Base-by-base conservation (phyloP, 2,888 invertebrate genomes). In the Anaspis maculata region DNA sequence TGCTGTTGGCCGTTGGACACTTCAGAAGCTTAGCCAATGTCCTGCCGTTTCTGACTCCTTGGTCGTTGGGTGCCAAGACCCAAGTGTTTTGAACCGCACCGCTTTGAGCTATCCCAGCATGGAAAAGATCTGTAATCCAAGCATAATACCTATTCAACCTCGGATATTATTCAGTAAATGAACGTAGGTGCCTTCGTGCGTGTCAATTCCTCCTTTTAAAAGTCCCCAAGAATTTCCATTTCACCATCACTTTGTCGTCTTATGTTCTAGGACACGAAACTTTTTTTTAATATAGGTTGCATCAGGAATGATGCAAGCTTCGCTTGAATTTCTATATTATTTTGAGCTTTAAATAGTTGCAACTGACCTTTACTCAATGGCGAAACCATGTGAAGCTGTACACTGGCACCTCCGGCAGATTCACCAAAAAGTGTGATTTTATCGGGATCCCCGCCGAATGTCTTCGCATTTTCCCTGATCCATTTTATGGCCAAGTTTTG, bases 81-180 rank as follows among this genome's bases (percentile, higher is more conserved):
- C 64, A 64, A 3, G 52, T 41, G 31, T 54, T 54, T 21, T 79
- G 64, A 1, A 79, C 75, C 1, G 79, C 80, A 1, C 85, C 85
- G 29, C 84, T 85, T 54, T 84, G 79, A 0, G 83, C 77, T 38
- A 86, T 85, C 2, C 71, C 83, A 36, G 76, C 75, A 44, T 81
- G 79, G 45, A 84, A 79, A 7, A 83, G 55, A 36, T 78, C 83
- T 82, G 52, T 31, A 63, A 61, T n/a, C n/a, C n/a, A n/a, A n/a
- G n/a, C n/a, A n/a, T n/a, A n/a, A n/a, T n/a, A n/a, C n/a, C n/a
- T n/a, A n/a, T n/a, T n/a, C n/a, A n/a, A n/a, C n/a, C n/a, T n/a
- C n/a, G n/a, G n/a, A n/a, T n/a, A n/a, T n/a, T n/a, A n/a, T n/a
- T n/a, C n/a, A n/a, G n/a, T n/a, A n/a, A n/a, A n/a, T n/a, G n/a